Base-by-base conservation (phyloP, 2,888 invertebrate species). In the Branchinecta sandiegonensis region DNA sequence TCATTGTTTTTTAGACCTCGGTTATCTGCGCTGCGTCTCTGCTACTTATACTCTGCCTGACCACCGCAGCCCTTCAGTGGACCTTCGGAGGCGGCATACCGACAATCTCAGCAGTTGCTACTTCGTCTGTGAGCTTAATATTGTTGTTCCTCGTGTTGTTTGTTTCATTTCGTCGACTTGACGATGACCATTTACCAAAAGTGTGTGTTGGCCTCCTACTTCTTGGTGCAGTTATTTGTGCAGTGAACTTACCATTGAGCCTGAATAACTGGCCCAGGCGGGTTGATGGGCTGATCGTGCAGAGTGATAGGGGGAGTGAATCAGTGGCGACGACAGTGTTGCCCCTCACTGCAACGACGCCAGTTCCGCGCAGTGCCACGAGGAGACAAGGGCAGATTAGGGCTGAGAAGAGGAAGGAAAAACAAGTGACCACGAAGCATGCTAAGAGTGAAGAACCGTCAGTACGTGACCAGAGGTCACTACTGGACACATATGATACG, bases 1-100 rank as follows among this genome's bases (percentile, higher is more conserved):
- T 37, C 6, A 37, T 56, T 8, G 56, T 56, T 56, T 56, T 56
- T 56, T 77, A 76, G 70, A 74, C 75, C 5, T 76, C 77, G 23
- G 73, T 78, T 67, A 73, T 74, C 9, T 56, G 63, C 23, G 63
- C 63, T n/a, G 63, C 63, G 11, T 56, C 63, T 56, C 63, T 56
- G 63, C 63, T 56, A 56, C 63, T 56, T 56, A n/a, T 56, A 17
- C 63, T 56, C 23, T 56, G 63, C 63, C 63, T 56, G 63, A 56
- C 63, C n/a, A 56, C 63, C 8, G 63, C 63, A 17, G 8, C 63
- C 10, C 63, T 56, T 17, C 63, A 56, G 23, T 56, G 63, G 63
- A 56, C 14, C 63, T 56, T 17, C 10, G 63, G 63, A 23, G 23
- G 23, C 14, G 63, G 63, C 10, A n/a, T 56, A 9, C 63, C 63